Percentiles rank a stretch among this genome's conserved stretches.
These are phyloP conservation scores for Periophthalmodon schlosseri DNA, from an alignment of 2,113 vertebrate genomes.

Conservation along the genomic window DNA sequence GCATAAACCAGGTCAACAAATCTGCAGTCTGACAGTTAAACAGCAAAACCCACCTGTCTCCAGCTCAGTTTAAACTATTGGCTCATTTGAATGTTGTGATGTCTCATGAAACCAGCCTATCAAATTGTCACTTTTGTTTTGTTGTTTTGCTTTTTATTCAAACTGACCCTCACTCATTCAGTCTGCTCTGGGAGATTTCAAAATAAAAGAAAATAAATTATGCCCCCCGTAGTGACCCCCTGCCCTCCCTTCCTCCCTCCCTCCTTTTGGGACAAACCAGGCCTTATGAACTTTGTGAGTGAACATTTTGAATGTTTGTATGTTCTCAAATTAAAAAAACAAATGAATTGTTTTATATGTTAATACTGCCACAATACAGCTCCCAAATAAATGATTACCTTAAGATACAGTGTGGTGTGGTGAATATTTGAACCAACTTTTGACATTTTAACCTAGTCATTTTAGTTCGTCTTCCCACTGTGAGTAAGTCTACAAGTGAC, in stretches of 20 bases:
- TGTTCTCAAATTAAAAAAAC: constrained; percentile 80
- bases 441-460: neutral
- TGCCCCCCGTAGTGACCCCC: constrained; percentile 50
- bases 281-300: constrained; percentile 97
- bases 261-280: constrained; percentile 83
- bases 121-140: constrained; percentile 81
- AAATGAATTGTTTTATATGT: constrained; percentile 94
- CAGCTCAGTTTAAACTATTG: too few species aligned
- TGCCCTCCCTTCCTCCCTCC: constrained; percentile 41
- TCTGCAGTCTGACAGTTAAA: neutral
- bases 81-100: neutral
- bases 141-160: constrained; percentile 46
- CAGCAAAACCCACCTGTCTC: too few species aligned
- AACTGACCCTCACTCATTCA: constrained; percentile 73
- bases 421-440: constrained; percentile 5
- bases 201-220: constrained; percentile 21
- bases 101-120: constrained; percentile 20
- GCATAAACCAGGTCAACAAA: neutral
- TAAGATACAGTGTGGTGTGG: constrained; percentile 28
- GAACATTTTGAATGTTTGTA: constrained; percentile 91
- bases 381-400: constrained; percentile 74
- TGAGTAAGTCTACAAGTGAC: too few species aligned
- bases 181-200: constrained; percentile 86
- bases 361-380: constrained; percentile 92
- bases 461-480: too few species aligned